Percentiles rank a stretch among this genome's conserved stretches.
Conservation (phyloP, 2,113 vertebrate species). For the Cyphomyrus discorhynchus region DNA sequence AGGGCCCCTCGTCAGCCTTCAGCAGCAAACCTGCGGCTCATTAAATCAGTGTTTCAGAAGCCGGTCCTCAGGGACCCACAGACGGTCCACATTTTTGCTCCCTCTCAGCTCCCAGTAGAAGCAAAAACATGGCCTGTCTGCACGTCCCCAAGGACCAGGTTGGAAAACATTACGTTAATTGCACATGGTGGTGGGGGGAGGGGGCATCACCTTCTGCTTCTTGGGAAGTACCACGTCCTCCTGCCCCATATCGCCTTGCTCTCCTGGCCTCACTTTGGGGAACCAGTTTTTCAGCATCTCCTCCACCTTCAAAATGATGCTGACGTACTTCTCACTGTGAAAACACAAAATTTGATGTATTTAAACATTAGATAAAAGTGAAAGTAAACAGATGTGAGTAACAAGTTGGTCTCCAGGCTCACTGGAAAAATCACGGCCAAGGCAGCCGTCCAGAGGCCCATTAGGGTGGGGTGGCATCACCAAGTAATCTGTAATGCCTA, state of each 20-base stretch:
- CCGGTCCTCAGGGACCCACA: background rate
- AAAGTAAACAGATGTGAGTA: slow-evolving; percentile 42
- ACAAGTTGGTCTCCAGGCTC: slow-evolving; percentile 26
- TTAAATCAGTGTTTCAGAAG: background rate
- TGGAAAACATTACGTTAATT: background rate
- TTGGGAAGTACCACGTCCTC: slow-evolving; percentile 49
- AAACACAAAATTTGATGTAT: background rate
- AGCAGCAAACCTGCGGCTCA: background rate
- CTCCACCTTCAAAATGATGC: slow-evolving; percentile 70
- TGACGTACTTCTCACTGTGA: slow-evolving; percentile 59
- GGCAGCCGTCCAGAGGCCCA: slow-evolving; percentile 25
- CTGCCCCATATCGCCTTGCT: slow-evolving; percentile 38
- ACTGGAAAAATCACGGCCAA: slow-evolving; percentile 26
- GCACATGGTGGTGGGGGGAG: background rate
- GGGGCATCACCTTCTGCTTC: slow-evolving; percentile 55
- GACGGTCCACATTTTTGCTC: background rate
- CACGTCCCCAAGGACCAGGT: background rate
- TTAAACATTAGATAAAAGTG: background rate
- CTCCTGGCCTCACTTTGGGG: slow-evolving; percentile 55
- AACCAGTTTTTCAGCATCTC: slow-evolving; percentile 72
- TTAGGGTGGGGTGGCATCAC: slow-evolving; percentile 25
- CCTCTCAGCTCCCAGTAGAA: background rate
- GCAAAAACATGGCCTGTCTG: background rate
- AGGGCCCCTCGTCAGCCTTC: background rate
- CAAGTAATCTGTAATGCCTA: slow-evolving; percentile 23